Base-by-base conservation (phyloP, 2,797 vertebrate species). In the Epinephelus awoara region DNA sequence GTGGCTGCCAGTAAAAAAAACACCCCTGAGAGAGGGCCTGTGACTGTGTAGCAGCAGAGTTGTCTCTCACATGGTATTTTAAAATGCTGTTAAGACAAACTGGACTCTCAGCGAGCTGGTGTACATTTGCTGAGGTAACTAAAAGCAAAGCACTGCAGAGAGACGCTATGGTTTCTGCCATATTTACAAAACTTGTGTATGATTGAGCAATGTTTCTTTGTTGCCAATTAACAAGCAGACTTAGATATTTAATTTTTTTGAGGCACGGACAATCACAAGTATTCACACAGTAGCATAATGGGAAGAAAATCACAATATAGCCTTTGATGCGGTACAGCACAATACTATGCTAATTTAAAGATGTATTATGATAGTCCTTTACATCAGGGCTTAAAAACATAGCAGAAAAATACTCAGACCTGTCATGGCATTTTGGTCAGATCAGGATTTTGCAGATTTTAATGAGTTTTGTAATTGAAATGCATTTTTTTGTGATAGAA, bases 191-290 rank as follows among this genome's bases (percentile, higher is more conserved):
- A 76, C 49, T 5, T 77, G 29, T 23, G 66, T 29, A 42, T 38
- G 40, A 70, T 44, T 64, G 47, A 82, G 56, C 58, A 66, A 56
- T 21, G 55, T 77, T 73, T 82, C 21, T 56, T 54, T 59, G 40
- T 78, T 38, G 11, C 56, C 17, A 62, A n/a, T 14, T 50, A 47
- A 70, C 29, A 61, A 59, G 59, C 49, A 75, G 47, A 40, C 50
- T 56, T 64, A 2, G 19, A 57, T 42, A 19, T 67, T 73, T 68
- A 11, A 11, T 58, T 83, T 54, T 52, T 74, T 75, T 65, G 5
- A 47, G 1, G 81, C 85, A 85, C 62, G 80, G 92, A 92, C 90
- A 93, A 94, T 94, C 90, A 75, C 23, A 52, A 38, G 13, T 23
- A 15, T 50, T 78, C 46, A 15, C 52, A 78, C 21, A 55, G 76